A percentile compares a stretch with the other conserved stretches of the same genome.
Evolutionary conservation across 2,888 invertebrate genomes (phyloP).

Genomic region (Mycogona germanica): DNA sequence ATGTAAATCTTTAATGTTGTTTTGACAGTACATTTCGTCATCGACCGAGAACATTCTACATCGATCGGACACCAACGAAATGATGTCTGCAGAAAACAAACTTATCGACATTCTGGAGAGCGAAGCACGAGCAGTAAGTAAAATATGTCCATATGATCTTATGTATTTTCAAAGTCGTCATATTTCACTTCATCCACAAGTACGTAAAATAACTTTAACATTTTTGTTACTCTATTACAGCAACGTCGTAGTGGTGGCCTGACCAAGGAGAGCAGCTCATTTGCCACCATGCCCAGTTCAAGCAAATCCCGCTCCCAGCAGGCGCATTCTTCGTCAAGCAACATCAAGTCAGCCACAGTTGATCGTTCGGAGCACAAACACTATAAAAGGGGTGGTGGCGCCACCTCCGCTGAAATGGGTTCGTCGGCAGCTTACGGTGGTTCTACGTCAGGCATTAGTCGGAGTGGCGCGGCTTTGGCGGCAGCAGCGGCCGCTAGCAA

Average conservation of each 20-base stretch:
- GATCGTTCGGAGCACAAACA: conserved; percentile 14
- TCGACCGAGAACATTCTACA: conserved; percentile 21
- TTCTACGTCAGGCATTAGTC: background rate
- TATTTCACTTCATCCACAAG: background rate
- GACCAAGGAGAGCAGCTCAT: conserved; percentile 20
- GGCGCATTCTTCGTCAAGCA: conserved; percentile 5
- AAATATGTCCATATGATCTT: background rate
- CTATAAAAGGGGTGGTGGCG: background rate
- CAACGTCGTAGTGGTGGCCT: conserved; percentile 16
- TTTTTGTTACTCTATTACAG: background rate
- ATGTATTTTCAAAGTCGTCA: background rate
- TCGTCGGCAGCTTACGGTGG: conserved; percentile 1
- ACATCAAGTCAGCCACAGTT: conserved; percentile 16
- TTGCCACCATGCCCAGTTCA: conserved; percentile 19
- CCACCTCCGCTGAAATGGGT: background rate
- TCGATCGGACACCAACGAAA: conserved; percentile 11
- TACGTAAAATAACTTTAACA: background rate
- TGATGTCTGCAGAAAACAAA: conserved; percentile 20
- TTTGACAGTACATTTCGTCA: conserved; percentile 17
- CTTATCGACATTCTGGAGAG: conserved; percentile 20
- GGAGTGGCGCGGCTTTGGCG: background rate
- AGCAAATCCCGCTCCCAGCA: conserved; percentile 7
- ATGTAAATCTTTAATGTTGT: background rate
- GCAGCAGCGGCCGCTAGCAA: background rate
- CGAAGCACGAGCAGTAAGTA: conserved; percentile 19